A percentile compares a stretch with the other conserved stretches of the same genome.
These are phyloP conservation scores for Drosophila nigricruria DNA, from an alignment of 2,888 invertebrate species.

Conservation along the genomic window DNA sequence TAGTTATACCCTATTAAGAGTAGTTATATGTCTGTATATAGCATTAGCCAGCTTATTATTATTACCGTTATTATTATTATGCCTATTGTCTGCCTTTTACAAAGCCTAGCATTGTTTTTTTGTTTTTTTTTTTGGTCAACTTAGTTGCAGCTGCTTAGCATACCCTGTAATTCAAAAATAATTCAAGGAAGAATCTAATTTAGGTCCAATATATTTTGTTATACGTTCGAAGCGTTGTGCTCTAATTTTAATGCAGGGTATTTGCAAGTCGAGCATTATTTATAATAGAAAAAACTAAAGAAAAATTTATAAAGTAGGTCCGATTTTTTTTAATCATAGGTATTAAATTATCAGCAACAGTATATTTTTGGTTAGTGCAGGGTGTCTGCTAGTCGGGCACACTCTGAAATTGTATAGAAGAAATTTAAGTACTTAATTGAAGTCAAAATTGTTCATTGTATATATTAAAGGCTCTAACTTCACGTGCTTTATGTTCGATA, in stretches of 20 bases:
- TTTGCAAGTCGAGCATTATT: neutral
- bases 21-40: slow-evolving; percentile 27
- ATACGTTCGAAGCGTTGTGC: neutral
- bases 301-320: neutral
- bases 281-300: neutral
- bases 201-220: neutral
- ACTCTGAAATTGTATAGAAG: neutral
- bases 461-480: neutral
- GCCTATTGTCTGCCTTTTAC: slow-evolving; percentile 46
- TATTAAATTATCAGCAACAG: neutral
- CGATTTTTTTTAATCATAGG: neutral
- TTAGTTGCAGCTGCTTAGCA: slow-evolving; percentile 3
- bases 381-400: neutral
- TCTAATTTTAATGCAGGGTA: neutral
- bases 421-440: neutral
- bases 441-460: neutral
- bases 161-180: neutral
- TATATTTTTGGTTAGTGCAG: neutral
- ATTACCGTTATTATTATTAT: slow-evolving; percentile 14
- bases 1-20: slow-evolving; percentile 3
- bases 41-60: slow-evolving; percentile 28
- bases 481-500: neutral
- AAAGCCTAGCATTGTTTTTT: slow-evolving; percentile 32
- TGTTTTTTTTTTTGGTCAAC: slow-evolving; percentile 3
- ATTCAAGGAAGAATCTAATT: neutral